phyloP scores from a whole-genome alignment of 2,888 invertebrate genomes.

The Clunio marinus region DNA sequence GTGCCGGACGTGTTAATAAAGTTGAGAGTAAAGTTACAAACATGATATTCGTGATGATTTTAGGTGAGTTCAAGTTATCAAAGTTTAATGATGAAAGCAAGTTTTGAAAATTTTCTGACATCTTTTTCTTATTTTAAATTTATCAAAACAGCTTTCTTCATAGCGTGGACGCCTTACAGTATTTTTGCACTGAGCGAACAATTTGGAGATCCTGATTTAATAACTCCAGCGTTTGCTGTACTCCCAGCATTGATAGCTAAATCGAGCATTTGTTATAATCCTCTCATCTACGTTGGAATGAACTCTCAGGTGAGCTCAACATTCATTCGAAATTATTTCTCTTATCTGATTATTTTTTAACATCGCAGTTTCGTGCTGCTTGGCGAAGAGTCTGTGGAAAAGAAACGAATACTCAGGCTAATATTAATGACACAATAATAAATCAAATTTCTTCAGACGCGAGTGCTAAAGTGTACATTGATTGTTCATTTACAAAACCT shows the following conservation, averaged over 20 bases:
- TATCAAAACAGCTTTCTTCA: constrained; percentile 60
- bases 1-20: constrained; percentile 5
- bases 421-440: constrained; percentile 38
- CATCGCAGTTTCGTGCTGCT: constrained; percentile 41
- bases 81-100: not conserved
- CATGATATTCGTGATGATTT: constrained; percentile 21
- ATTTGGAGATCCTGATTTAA: constrained; percentile 56
- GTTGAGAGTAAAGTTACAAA: not conserved
- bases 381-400: constrained; percentile 39
- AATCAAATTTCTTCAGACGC: constrained; percentile 40
- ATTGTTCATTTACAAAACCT: constrained; percentile 39
- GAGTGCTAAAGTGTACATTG: constrained; percentile 37
- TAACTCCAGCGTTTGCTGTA: constrained; percentile 60
- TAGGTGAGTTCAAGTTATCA: not conserved
- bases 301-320: constrained; percentile 49
- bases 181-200: constrained; percentile 65
- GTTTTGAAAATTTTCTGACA: too few species aligned
- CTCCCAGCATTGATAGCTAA: constrained; percentile 72
- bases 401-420: constrained; percentile 23
- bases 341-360: not conserved
- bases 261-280: constrained; percentile 72
- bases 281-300: constrained; percentile 69
- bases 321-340: not conserved
- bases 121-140: too few species aligned
- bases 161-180: constrained; percentile 74